These are phyloP conservation scores for Corythornis cristatus DNA, from an alignment of 2,113 vertebrate genomes.

Conservation along the genomic window DNA sequence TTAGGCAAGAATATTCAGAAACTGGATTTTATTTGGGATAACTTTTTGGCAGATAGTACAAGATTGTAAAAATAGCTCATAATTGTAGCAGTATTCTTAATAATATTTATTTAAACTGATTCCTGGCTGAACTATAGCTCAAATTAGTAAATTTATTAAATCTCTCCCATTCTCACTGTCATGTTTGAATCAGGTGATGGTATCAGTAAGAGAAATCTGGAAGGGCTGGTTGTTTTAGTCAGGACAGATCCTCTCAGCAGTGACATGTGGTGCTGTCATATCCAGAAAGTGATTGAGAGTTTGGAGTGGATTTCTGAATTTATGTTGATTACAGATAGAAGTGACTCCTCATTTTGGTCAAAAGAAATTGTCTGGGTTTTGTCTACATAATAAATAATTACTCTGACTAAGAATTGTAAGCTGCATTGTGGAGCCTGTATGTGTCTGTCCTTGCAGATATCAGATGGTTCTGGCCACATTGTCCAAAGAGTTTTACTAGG, in stretches of 20 bases:
- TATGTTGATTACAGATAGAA: background rate
- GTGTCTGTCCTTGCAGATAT: background rate
- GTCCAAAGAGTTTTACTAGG: background rate
- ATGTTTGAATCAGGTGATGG: background rate
- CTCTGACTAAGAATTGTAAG: background rate
- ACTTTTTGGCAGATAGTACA: background rate
- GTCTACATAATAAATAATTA: background rate
- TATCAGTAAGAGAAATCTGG: background rate
- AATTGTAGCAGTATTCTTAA: background rate
- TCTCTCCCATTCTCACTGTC: background rate
- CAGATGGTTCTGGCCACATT: background rate
- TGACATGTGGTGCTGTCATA: background rate
- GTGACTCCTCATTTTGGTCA: background rate
- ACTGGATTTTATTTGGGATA: background rate
- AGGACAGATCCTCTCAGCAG: background rate
- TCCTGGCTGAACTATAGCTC: background rate
- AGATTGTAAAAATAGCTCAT: background rate
- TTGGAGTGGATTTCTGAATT: background rate
- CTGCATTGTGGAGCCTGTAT: background rate
- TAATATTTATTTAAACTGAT: background rate
- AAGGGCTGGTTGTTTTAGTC: background rate
- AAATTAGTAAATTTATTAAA: background rate
- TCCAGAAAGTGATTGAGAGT: background rate
- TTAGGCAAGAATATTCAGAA: background rate
- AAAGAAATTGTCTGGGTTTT: background rate